Percentiles rank a stretch among this genome's conserved stretches.
phyloP scores from a whole-genome alignment of 37 sponge, comb jelly and placozoan species.

The Crambe crambe region DNA sequence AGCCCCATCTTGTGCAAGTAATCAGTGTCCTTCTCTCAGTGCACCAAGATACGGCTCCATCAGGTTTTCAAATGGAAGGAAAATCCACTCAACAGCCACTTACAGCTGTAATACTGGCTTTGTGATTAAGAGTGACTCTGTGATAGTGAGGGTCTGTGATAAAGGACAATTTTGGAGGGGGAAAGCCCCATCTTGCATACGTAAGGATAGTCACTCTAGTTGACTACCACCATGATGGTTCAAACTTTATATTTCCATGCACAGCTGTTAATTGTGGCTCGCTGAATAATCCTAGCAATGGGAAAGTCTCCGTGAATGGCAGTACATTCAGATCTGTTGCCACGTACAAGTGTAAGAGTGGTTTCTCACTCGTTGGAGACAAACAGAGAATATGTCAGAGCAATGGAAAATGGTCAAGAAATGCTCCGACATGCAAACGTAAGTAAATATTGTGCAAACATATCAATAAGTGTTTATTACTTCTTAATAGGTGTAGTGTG shows the following conservation, averaged over 20 bases:
- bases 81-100: neutral
- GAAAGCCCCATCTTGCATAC: slow-evolving; percentile 31
- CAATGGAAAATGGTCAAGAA: slow-evolving; percentile 42
- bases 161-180: slow-evolving; percentile 60
- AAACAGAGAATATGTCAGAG: slow-evolving; percentile 22
- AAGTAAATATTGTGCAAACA: neutral
- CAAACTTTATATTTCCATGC: too few relatives aligned
- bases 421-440: slow-evolving; percentile 23
- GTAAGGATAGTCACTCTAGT: too few relatives aligned
- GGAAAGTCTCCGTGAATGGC: slow-evolving; percentile 18
- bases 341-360: slow-evolving; percentile 55
- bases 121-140: slow-evolving; percentile 26
- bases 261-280: slow-evolving; percentile 37
- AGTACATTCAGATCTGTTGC: slow-evolving; percentile 34
- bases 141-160: slow-evolving; percentile 21
- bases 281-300: slow-evolving; percentile 27
- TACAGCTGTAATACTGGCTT: slow-evolving; percentile 34
- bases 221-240: too few relatives aligned
- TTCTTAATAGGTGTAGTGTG: neutral
- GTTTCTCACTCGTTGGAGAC: slow-evolving; percentile 50
- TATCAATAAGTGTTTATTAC: neutral
- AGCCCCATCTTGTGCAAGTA: slow-evolving; percentile 33
- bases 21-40: too few relatives aligned
- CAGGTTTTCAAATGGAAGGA: neutral
- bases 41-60: too few relatives aligned